These are phyloP conservation scores for Tribolium castaneum DNA, from an alignment of 1,140 invertebrate genomes.

Conservation along the genomic window DNA sequence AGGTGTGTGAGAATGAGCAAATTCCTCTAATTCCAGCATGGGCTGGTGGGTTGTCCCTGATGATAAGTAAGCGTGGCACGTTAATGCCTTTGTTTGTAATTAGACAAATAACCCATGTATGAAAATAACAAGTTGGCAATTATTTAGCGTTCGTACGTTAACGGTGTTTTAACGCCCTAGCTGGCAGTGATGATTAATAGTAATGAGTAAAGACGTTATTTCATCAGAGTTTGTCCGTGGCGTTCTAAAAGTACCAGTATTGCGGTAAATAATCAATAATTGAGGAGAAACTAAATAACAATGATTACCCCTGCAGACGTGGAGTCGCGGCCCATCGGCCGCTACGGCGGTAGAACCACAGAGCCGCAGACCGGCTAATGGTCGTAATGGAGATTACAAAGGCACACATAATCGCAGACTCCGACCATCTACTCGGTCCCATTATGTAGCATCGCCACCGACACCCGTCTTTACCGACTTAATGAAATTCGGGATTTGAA, in stretches of 20 bases:
- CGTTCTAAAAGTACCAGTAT: constrained; percentile 50
- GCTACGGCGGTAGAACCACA: constrained; percentile 35
- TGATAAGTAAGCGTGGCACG: constrained; percentile 20
- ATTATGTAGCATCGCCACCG: constrained; percentile 31
- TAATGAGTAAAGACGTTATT: constrained; percentile 16
- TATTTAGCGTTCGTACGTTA: constrained; percentile 16
- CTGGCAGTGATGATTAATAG: constrained; percentile 12
- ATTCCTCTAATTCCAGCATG: no score
- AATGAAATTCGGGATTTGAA: constrained; percentile 21
- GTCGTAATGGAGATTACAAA: constrained; percentile 58
- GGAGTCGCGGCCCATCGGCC: constrained; percentile 45
- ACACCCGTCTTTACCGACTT: constrained; percentile 17
- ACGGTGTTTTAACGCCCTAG: constrained; percentile 29
- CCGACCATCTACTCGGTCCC: constrained; percentile 41
- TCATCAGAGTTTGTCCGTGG: neutral
- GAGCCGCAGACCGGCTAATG: constrained; percentile 50
- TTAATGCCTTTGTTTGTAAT: constrained; percentile 26
- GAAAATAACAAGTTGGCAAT: constrained; percentile 38
- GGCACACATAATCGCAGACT: constrained; percentile 53
- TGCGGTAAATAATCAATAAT: constrained; percentile 60
- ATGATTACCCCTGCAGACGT: constrained; percentile 58
- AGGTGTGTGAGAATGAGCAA: no score
- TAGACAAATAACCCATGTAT: constrained; percentile 39
- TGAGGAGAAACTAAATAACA: constrained; percentile 57
- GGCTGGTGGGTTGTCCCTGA: neutral